Base-by-base conservation (phyloP, 2,113 vertebrate species). In the Ochotona princeps region DNA sequence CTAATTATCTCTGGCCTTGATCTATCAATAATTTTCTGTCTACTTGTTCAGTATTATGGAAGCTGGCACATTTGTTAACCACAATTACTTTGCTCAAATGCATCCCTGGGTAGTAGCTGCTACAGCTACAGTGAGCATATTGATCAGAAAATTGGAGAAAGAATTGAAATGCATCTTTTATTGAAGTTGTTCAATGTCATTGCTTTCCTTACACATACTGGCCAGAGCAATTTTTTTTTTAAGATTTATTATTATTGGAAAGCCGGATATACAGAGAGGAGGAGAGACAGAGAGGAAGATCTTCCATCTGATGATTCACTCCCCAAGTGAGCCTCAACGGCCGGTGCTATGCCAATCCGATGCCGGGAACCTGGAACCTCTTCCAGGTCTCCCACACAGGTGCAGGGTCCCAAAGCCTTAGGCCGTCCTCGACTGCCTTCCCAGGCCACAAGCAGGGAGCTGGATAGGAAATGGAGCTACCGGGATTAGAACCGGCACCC, bases 61-160 rank as follows among this genome's bases (percentile, higher is more conserved):
- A 86, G 32, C 69, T 90, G 13, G 61, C 80, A 76, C 63, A 90
- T 95, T 95, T 89, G 88, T 80, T 96, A 91, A 94, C 57, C 73
- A 80, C 88, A 87, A 21, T 93, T 67, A 81, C 44, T 91, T 94
- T 84, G 12, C 25, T 89, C 60, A 65, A 1, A 38, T 87, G 35
- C 32, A 57, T 74, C 35, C 69, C 23, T 66, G 38, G 35, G 28
- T 21, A 91, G 12, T 90, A 90, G 12, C 10, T 87, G 26, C 60
- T 65, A 26, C 18, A n/a, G n/a, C 23, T 82, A 76, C 81, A 87
- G 86, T 76, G n/a, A 63, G 26, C 49, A 61, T 76, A 60, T 26
- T 87, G 23, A 84, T 54, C 25, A 92, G 44, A 90, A 90, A 87
- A 35, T 72, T 92, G 81, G 44, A 35, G 15, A 87, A 95, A 87